phyloP scores from a whole-genome alignment of 2,888 invertebrate species.

The Gymnocheta viridis region DNA sequence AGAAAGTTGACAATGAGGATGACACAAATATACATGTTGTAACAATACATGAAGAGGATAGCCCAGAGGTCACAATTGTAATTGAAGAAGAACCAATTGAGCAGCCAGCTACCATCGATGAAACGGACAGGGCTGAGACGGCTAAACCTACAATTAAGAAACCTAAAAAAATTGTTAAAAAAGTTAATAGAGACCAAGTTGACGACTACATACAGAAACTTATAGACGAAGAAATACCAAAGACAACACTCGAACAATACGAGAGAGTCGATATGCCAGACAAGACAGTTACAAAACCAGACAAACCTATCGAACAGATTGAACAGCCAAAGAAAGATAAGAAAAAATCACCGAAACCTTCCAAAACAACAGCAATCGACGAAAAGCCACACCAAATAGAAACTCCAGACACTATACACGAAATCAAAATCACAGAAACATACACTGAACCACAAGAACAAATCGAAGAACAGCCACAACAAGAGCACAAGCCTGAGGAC shows the following conservation, averaged over 20 bases:
- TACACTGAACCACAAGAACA: slow-evolving; percentile 71
- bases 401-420: slow-evolving; percentile 72
- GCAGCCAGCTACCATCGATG: slow-evolving; percentile 59
- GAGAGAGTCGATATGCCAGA: slow-evolving; percentile 79
- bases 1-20: slow-evolving; percentile 75
- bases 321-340: slow-evolving; percentile 77
- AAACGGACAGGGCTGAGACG: slow-evolving; percentile 72
- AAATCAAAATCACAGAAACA: slow-evolving; percentile 73
- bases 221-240: slow-evolving; percentile 81
- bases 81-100: slow-evolving; percentile 76
- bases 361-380: slow-evolving; percentile 71
- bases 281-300: slow-evolving; percentile 73
- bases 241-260: slow-evolving; percentile 81
- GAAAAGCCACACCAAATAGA: slow-evolving; percentile 63
- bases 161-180: slow-evolving; percentile 76
- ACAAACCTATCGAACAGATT: slow-evolving; percentile 70
- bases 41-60: slow-evolving; percentile 77
- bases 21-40: slow-evolving; percentile 77
- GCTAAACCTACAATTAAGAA: slow-evolving; percentile 75
- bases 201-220: slow-evolving; percentile 80
- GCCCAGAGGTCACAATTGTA: slow-evolving; percentile 76
- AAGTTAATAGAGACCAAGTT: slow-evolving; percentile 78
- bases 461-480: slow-evolving; percentile 71
- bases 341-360: slow-evolving; percentile 77
- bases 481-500: slow-evolving; percentile 78